Conservation (phyloP, 2,113 vertebrate species). For the Chaenogobius annularis region DNA sequence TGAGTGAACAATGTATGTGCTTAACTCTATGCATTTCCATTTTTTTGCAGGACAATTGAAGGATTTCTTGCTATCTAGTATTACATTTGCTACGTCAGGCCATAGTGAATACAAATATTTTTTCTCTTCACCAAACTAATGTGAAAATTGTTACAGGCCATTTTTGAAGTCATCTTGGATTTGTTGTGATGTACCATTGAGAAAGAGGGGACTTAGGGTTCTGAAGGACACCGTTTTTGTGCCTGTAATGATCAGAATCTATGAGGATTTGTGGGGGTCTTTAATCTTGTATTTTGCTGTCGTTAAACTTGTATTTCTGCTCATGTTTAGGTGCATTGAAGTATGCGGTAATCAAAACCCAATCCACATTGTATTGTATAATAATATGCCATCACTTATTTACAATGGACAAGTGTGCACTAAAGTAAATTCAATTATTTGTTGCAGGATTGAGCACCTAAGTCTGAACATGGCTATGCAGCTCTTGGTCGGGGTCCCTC, state of each 20-base stretch:
- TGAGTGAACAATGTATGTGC: background rate
- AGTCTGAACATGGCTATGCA: conserved; percentile 94
- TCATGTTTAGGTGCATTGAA: conserved; percentile 24
- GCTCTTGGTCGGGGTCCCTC: conserved; percentile 93
- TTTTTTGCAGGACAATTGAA: background rate
- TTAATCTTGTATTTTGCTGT: conserved; percentile 15
- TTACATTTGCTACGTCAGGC: background rate
- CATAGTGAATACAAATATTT: background rate
- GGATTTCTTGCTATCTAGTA: background rate
- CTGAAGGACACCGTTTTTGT: conserved; percentile 43
- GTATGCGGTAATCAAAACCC: conserved; percentile 15
- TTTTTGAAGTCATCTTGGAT: conserved; percentile 45
- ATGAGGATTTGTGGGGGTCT: conserved; percentile 18
- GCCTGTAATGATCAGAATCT: conserved; percentile 23
- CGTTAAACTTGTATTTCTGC: conserved; percentile 8
- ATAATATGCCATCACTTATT: background rate
- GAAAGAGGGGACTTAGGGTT: conserved; percentile 46
- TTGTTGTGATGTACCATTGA: conserved; percentile 51
- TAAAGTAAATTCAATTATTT: conserved; percentile 32
- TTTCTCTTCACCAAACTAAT: background rate
- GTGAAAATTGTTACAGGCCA: background rate
- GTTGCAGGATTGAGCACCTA: conserved; percentile 92
- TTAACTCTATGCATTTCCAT: background rate
- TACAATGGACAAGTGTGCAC: background rate
- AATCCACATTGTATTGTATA: background rate